Evolutionary conservation across 2,888 invertebrate species (phyloP).

Genomic region (Cepaea hortensis): DNA sequence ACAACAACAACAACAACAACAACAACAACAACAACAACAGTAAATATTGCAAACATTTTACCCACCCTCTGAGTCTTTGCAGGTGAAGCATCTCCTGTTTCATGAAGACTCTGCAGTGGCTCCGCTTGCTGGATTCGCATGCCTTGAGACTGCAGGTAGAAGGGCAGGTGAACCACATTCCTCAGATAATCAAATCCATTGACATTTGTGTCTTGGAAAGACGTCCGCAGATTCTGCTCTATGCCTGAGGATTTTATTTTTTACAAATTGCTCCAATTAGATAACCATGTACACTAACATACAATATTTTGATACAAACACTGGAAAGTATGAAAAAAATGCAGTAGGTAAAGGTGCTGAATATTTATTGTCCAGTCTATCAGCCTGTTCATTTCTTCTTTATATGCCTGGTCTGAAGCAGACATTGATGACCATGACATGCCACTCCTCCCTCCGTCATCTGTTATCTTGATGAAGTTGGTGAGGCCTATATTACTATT

Average conservation of each 20-base stretch:
- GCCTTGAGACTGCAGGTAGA: conserved; percentile 97
- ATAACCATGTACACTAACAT: too few relatives aligned
- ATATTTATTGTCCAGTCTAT: neutral
- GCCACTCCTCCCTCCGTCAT: too few relatives aligned
- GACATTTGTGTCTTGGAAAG: conserved; percentile 88
- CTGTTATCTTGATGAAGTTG: too few relatives aligned
- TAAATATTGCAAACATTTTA: neutral
- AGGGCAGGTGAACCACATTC: conserved; percentile 97
- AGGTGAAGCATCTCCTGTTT: conserved; percentile 42
- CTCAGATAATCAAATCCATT: conserved; percentile 93
- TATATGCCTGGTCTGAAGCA: too few relatives aligned
- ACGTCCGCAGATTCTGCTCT: conserved; percentile 71
- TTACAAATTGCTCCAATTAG: too few relatives aligned
- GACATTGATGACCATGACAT: too few relatives aligned
- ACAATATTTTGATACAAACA: neutral
- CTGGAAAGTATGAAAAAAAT: neutral
- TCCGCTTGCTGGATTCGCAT: conserved; percentile 80
- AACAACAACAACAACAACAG: too few relatives aligned
- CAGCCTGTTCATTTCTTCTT: too few relatives aligned
- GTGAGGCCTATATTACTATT: too few relatives aligned
- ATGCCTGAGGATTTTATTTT: conserved; percentile 60
- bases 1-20: too few relatives aligned
- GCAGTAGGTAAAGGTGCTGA: neutral
- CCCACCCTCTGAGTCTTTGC: conserved; percentile 37
- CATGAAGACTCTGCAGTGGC: conserved; percentile 10